Base-by-base conservation (phyloP, 2,797 vertebrate genomes). In the Triplophysa yarkandensis region DNA sequence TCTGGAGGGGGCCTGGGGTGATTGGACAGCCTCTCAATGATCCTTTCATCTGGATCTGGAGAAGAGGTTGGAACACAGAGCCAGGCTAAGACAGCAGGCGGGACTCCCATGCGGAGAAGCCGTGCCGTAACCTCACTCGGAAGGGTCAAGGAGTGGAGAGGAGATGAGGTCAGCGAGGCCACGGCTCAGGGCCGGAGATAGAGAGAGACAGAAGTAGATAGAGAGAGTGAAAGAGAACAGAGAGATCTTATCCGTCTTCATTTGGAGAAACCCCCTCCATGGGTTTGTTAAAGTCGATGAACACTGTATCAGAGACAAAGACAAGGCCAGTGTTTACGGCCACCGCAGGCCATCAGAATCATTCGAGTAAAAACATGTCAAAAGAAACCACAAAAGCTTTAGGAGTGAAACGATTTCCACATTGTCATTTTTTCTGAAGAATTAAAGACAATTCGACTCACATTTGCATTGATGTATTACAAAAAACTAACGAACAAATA, bases 121-220 rank as follows among this genome's bases (percentile, higher is more conserved):
- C 14, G 13, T 34, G 67, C 67, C 43, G 13, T 75, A 62, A 77
- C 79, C 82, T 83, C 74, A 48, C 74, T 68, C 76, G 58, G 41
- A 19, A 73, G 74, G 85, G 83, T 85, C 83, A 85, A 82, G 82
- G 67, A 83, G 70, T 36, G 41, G 63, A 80, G 71, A 80, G 73
- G 64, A 54, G 76, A 79, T 67, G 23, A 65, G 78, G 71, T 80
- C 74, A 81, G 48, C 39, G 36, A 78, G 80, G 67, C 67, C 76
- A 77, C 23, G 62, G 71, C 77, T 80, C 36, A 76, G 76, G 80
- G 82, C 79, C 77, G 77, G 62, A 76, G 72, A 77, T 68, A 75
- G 72, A 54, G 76, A 78, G 71, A 69, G 46, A 78, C 60, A 68
- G 57, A 69, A 55, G 68, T 68, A 60, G 69, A 43, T 68, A 77